Evolutionary conservation across 2,888 invertebrate species (phyloP).

Genomic region (Eudemis profundana): DNA sequence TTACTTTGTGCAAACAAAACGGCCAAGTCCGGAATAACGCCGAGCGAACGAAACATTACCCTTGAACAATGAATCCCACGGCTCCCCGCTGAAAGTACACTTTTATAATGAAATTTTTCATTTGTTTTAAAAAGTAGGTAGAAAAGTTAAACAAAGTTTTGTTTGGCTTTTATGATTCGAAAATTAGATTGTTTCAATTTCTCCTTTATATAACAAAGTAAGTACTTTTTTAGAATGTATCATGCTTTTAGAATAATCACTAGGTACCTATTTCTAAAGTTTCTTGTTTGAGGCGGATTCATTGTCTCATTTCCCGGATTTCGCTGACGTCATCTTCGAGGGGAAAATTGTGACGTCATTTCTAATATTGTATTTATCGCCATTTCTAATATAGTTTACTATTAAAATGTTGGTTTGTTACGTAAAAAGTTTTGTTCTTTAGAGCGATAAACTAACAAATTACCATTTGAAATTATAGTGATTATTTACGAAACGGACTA

Average conservation of each 20-base stretch:
- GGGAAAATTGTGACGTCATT: conserved; percentile 25
- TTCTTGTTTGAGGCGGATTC: conserved; percentile 4
- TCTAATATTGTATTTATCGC: not conserved
- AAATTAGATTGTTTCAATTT: conserved; percentile 4
- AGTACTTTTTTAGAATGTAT: not conserved
- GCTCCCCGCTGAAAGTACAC: conserved; percentile 14
- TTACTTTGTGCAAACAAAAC: conserved; percentile 34
- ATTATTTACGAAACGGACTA: too few species aligned
- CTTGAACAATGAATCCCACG: conserved; percentile 22
- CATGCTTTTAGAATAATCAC: not conserved
- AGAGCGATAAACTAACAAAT: too few species aligned
- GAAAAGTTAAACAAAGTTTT: conserved; percentile 3
- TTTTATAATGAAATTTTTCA: conserved; percentile 16
- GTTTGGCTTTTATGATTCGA: conserved; percentile 4
- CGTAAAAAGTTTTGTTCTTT: too few species aligned
- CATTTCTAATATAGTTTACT: too few species aligned
- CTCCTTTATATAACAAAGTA: not conserved
- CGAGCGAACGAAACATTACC: conserved; percentile 16
- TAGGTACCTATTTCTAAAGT: not conserved
- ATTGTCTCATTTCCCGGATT: not conserved
- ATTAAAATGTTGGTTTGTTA: too few species aligned
- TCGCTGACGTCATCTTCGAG: conserved; percentile 8
- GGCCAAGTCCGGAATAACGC: conserved; percentile 20
- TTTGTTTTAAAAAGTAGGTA: conserved; percentile 15
- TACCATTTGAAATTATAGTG: too few species aligned